Percentiles rank a stretch among this genome's conserved stretches.
phyloP scores from a whole-genome alignment of 2,113 vertebrate genomes.

The Labeo rohita region DNA sequence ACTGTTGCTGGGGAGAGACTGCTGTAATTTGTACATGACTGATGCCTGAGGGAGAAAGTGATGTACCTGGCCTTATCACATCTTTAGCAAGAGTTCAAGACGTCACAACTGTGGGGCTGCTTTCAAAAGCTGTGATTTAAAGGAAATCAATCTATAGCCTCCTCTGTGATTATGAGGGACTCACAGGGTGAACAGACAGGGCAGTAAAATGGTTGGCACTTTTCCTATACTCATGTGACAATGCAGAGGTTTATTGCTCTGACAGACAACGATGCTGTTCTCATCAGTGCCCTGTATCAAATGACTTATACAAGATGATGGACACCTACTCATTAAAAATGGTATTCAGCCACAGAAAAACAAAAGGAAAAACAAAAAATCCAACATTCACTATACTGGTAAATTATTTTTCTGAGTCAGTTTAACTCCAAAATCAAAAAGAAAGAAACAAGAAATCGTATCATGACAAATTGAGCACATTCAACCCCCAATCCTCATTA shows the following conservation, averaged over 20 bases:
- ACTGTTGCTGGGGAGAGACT: background rate
- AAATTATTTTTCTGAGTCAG: background rate
- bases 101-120: too few relatives aligned
- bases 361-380: background rate
- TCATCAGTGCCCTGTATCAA: background rate
- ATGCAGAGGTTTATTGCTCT: background rate
- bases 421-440: background rate
- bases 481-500: too few relatives aligned
- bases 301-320: background rate
- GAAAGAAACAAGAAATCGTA: background rate
- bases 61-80: conserved; percentile 3
- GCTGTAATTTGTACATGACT: background rate
- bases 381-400: background rate
- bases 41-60: background rate
- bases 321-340: background rate
- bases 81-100: conserved; percentile 13
- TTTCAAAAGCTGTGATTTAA: background rate
- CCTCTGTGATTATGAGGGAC: background rate
- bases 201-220: background rate
- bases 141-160: background rate
- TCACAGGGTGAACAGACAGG: background rate
- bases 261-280: background rate
- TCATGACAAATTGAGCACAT: background rate
- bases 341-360: background rate
- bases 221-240: background rate